Base-by-base conservation (phyloP, 1,140 invertebrate genomes). In the Drosophila carrolli region DNA sequence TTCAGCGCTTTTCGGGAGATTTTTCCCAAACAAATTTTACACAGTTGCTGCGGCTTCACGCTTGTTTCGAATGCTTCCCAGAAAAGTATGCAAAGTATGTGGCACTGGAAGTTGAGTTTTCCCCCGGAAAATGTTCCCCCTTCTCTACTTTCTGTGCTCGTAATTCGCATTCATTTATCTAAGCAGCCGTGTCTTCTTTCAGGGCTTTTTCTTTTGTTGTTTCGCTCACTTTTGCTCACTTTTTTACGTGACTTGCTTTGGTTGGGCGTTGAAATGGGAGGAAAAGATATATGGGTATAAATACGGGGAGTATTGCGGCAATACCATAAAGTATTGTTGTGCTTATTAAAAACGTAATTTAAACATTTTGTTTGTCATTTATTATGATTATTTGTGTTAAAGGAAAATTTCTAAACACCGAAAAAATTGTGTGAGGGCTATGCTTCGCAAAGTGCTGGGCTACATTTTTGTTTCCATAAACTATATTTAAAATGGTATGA, bases 151-250 rank as follows among this genome's bases (percentile, higher is more conserved):
- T 55, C 16, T 47, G 7, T 40, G 14, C 56, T 44, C 62, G 54
- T 71, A 81, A 82, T 81, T 85, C 63, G 50, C 81, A 85, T 81
- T 85, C 82, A 86, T 86, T 86, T 86, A 86, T 86, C 78, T 86
- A 81, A 86, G 78, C 82, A 81, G 68, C 62, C 70, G 78, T 86
- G 78, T 85, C 81, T 84, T 70, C 55, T 63, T 74, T 50, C 38
- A 43, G 32, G 70, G 62, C 81, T 63, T 82, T 74, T 65, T 78
- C 73, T 75, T 66, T 85, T 85, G 74, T 85, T 85, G 68, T 85
- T 81, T 32, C 58, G 48, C 73, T 70, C 68, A 75, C 63, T 77
- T 84, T 80, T 77, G 73, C 67, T 82, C 70, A 81, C 73, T 77
- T 82, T 71, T 82, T 84, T 84, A 85, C 78, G 77, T 85, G 77